These are phyloP conservation scores for Tachina lurida DNA, from an alignment of 2,888 invertebrate genomes.

Conservation along the genomic window DNA sequence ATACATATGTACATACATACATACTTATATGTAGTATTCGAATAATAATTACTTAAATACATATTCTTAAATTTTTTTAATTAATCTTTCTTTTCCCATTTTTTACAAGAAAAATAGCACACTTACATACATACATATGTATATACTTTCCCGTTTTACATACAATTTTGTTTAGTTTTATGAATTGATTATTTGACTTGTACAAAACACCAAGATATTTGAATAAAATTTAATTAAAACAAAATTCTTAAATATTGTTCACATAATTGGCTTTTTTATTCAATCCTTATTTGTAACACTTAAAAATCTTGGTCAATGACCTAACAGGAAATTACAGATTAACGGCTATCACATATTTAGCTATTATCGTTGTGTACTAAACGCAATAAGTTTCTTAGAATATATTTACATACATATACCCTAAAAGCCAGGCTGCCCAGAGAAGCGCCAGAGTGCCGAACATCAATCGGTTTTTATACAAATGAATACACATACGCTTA, in stretches of 20 bases:
- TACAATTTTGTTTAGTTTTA: slow-evolving; percentile 35
- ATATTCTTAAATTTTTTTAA: slow-evolving; percentile 1
- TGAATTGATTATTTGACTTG: slow-evolving; percentile 52
- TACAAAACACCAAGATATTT: slow-evolving; percentile 43
- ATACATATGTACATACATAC: neutral
- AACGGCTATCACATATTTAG: neutral
- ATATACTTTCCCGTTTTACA: slow-evolving; percentile 10
- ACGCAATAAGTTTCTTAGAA: no score
- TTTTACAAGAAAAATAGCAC: slow-evolving; percentile 18
- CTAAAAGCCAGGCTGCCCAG: no score
- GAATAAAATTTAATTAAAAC: slow-evolving; percentile 44
- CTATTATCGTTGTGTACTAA: neutral
- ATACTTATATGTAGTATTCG: neutral
- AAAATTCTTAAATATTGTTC: slow-evolving; percentile 11
- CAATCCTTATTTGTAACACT: neutral
- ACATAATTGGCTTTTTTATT: slow-evolving; percentile 51
- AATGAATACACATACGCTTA: no score
- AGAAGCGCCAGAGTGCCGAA: no score
- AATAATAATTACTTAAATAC: slow-evolving; percentile 18
- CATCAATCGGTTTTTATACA: no score
- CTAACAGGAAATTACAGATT: neutral
- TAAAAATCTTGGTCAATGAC: neutral
- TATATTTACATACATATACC: no score
- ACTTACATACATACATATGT: neutral
- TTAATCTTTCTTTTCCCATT: slow-evolving; percentile 17